These are phyloP conservation scores for Anguilla anguilla DNA, from an alignment of 2,797 vertebrate genomes.

Conservation along the genomic window DNA sequence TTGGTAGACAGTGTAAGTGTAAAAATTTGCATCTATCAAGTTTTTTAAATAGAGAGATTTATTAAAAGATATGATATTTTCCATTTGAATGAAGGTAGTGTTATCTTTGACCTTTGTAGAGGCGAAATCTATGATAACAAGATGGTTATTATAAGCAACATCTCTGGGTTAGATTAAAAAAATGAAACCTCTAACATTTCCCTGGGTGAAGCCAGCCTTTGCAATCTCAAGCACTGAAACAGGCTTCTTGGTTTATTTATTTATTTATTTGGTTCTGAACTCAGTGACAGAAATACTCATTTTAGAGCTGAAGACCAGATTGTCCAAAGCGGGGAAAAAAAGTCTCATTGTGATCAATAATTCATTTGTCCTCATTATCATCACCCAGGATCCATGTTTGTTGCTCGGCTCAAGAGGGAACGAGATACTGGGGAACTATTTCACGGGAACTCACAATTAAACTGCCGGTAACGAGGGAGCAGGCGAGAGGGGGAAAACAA, in stretches of 20 bases:
- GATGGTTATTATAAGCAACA: background rate
- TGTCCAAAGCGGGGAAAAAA: conserved; percentile 14
- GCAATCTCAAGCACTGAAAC: conserved; percentile 18
- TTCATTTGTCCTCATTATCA: conserved; percentile 27
- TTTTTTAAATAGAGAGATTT: background rate
- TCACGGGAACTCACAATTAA: conserved; percentile 24
- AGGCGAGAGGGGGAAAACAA: background rate
- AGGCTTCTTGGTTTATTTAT: background rate
- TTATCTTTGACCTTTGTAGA: background rate
- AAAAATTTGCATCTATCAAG: background rate
- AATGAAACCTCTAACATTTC: background rate
- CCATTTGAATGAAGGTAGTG: background rate
- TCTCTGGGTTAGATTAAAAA: background rate
- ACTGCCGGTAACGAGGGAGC: conserved; percentile 2
- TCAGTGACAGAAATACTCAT: conserved; percentile 12
- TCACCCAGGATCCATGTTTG: conserved; percentile 23
- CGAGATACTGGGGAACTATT: conserved; percentile 13
- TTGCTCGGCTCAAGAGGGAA: conserved; percentile 1
- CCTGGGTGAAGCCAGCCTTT: background rate
- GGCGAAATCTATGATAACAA: background rate
- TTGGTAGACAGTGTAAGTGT: background rate
- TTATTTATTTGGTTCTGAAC: background rate
- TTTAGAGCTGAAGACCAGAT: background rate
- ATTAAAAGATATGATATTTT: background rate
- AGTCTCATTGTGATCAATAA: conserved; percentile 32